phyloP scores from a whole-genome alignment of 2,888 invertebrate genomes.

The Nomada ferruginata region DNA sequence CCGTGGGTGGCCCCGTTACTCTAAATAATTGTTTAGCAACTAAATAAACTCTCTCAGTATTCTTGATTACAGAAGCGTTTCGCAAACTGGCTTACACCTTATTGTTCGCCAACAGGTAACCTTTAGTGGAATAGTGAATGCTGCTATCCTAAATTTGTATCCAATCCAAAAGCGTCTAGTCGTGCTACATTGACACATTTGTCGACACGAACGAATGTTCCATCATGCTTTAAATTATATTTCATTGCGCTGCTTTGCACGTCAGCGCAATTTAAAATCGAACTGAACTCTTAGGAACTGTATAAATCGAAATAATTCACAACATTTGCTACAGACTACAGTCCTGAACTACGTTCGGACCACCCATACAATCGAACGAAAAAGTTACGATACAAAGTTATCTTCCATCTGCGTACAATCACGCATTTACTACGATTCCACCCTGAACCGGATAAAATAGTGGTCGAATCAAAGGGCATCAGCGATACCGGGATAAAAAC shows the following conservation, averaged over 20 bases:
- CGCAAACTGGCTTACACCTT: slow-evolving; percentile 53
- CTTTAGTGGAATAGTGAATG: slow-evolving; percentile 39
- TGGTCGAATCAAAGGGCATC: too few species aligned
- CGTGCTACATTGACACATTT: not conserved
- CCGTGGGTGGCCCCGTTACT: slow-evolving; percentile 59
- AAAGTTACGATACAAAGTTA: too few species aligned
- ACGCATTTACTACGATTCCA: too few species aligned
- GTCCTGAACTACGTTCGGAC: too few species aligned
- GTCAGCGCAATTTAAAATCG: too few species aligned
- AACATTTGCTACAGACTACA: too few species aligned
- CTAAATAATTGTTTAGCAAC: slow-evolving; percentile 60
- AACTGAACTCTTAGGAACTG: too few species aligned
- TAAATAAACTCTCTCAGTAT: slow-evolving; percentile 49
- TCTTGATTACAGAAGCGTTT: slow-evolving; percentile 55
- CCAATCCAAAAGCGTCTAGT: slow-evolving; percentile 32
- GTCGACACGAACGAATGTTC: not conserved
- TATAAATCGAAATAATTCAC: too few species aligned
- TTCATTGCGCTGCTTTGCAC: not conserved
- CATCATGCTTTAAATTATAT: not conserved
- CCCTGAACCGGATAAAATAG: too few species aligned
- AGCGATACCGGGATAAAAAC: too few species aligned
- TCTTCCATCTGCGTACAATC: too few species aligned
- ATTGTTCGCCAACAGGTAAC: slow-evolving; percentile 63
- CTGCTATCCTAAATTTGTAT: slow-evolving; percentile 39
- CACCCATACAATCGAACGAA: too few species aligned